phyloP scores from a whole-genome alignment of 2,113 vertebrate genomes.

The Seriola aureovittata region DNA sequence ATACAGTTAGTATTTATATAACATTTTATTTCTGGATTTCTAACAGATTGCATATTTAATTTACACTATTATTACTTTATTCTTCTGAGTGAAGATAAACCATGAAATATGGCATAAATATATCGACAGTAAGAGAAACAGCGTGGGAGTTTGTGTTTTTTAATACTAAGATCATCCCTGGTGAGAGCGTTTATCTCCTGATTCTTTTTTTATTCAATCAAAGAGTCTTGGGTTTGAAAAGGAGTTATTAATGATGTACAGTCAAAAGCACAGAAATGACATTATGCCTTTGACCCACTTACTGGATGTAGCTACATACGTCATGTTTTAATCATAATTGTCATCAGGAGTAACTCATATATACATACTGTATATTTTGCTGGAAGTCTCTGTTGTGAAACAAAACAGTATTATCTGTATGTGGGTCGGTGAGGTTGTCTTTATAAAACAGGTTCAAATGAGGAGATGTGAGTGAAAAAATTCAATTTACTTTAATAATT shows the following conservation, averaged over 20 bases:
- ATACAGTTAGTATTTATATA: too few species aligned
- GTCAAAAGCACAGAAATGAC: background rate
- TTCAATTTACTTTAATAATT: background rate
- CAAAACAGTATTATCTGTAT: constrained; percentile 54
- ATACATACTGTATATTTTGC: background rate
- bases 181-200: background rate
- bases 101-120: background rate
- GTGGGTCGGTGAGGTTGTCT: constrained; percentile 22
- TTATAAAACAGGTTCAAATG: constrained; percentile 4
- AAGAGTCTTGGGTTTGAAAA: background rate
- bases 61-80: too few species aligned
- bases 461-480: background rate
- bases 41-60: too few species aligned
- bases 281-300: constrained; percentile 30
- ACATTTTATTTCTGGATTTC: too few species aligned
- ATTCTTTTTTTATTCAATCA: background rate
- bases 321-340: constrained; percentile 12
- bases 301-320: background rate
- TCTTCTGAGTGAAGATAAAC: background rate
- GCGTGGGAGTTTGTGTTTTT: too few species aligned
- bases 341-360: constrained; percentile 22
- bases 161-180: background rate
- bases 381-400: constrained; percentile 51
- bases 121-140: too few species aligned
- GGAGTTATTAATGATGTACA: background rate